A percentile compares a stretch with the other conserved stretches of the same genome.
Conservation (phyloP, 2,113 vertebrate species). For the Tragelaphus scriptus region DNA sequence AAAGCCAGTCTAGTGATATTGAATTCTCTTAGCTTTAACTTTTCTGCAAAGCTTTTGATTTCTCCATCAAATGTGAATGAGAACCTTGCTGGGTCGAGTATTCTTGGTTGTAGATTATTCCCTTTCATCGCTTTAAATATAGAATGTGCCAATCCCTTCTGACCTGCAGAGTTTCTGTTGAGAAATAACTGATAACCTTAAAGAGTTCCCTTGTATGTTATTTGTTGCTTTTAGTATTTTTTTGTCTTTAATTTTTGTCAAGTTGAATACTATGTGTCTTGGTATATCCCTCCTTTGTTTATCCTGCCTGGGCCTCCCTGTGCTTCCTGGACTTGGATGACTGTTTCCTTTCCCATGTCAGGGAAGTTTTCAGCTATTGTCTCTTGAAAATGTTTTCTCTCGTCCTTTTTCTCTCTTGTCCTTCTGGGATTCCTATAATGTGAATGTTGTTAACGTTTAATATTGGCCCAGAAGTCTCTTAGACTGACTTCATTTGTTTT, state of each 20-base stretch:
- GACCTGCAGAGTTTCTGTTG: neutral
- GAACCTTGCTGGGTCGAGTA: neutral
- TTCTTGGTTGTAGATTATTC: neutral
- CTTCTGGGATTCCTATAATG: neutral
- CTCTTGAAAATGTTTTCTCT: neutral
- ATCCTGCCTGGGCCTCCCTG: neutral
- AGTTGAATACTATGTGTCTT: neutral
- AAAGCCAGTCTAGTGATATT: neutral
- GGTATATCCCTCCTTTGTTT: neutral
- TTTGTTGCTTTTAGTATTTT: neutral
- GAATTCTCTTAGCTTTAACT: neutral
- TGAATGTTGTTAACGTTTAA: neutral
- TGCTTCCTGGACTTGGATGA: neutral
- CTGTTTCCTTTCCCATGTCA: neutral
- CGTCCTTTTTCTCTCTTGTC: neutral
- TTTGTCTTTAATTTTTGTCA: neutral
- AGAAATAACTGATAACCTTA: neutral
- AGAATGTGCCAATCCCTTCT: neutral
- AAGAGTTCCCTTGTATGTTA: neutral
- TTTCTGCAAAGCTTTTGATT: neutral
- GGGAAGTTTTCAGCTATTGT: neutral
- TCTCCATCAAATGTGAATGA: neutral
- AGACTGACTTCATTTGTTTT: neutral
- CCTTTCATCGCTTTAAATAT: neutral
- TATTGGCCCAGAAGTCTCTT: neutral